Evolutionary conservation across 2,113 vertebrate species (phyloP), one percentile per base, ranked within the genome.

Genomic region (Pterocles orientalis): DNA sequence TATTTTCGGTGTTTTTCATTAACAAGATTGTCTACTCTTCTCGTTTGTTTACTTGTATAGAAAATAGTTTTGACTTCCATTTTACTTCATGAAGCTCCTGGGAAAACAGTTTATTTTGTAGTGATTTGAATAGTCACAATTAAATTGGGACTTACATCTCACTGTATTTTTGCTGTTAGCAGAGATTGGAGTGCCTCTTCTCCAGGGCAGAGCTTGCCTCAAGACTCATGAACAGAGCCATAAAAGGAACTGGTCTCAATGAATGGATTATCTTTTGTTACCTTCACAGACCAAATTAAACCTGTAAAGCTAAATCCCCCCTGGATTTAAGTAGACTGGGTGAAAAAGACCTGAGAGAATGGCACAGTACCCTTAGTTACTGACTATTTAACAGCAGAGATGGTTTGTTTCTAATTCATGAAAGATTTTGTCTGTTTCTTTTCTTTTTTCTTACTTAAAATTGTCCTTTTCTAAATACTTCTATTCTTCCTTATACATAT

Each of bases 1-100:
- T 93, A 64, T 97, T 97, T 98, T 96, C 92, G 82, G 73, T 79
- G 50, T 47, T 96, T 90, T 94, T 96, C 91, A 93, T 98, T 97
- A 98, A 96, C 34, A 34, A 83, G 90, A 95, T 97, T 97, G 95
- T 97, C 97, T 94, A 53, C 90, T 86, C 90, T 95, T 94, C 92
- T 91, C 93, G 97, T 97, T 97, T 50, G 91, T 96, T 97, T 97
- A 92, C 96, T 96, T 62, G 65, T 97, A 72, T 96, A 80, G 95
- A 96, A 95, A 96, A 70, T 86, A 95, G 82, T 92, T 95, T 95
- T 91, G 82, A 95, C 95, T 97, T 97, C 96, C 91, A 80, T 95
- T 94, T 94, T 90, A 90, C 86, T 85, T 97, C 86, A 56, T 78
- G 82, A 90, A 84, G 47, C 87, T 97, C 88, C 57, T 92, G 88